Conservation (phyloP, 2,797 vertebrate genomes). For the Hydrocynus forskahlii region DNA sequence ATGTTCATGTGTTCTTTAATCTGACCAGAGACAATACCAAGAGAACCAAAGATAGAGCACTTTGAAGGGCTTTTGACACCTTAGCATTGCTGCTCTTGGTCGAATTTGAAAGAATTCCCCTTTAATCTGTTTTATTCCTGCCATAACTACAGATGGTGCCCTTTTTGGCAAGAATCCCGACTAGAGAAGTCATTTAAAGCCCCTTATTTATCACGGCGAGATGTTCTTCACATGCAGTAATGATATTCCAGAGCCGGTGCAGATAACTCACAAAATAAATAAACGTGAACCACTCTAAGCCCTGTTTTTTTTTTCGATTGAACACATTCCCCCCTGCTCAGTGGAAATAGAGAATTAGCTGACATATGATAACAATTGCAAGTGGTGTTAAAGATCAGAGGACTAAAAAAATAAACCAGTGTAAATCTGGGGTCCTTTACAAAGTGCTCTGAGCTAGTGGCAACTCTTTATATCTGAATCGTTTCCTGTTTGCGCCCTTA, state of each 20-base stretch:
- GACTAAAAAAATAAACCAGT: constrained; percentile 77
- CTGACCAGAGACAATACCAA: constrained; percentile 65
- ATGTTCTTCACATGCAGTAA: not conserved
- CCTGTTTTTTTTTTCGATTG: constrained; percentile 52
- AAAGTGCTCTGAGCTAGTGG: constrained; percentile 68
- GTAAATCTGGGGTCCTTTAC: constrained; percentile 76
- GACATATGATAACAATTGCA: constrained; percentile 78
- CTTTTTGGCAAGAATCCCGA: constrained; percentile 4
- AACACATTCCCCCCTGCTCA: constrained; percentile 63
- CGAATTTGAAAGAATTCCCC: constrained; percentile 39
- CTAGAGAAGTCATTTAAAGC: constrained; percentile 10
- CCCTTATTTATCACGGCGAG: constrained; percentile 23
- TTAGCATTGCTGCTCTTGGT: constrained; percentile 57
- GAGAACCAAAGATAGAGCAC: constrained; percentile 68
- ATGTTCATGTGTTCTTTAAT: constrained; percentile 63
- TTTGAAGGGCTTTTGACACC: constrained; percentile 68
- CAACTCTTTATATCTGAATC: constrained; percentile 54
- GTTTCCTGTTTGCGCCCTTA: constrained; percentile 75
- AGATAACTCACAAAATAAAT: constrained; percentile 10
- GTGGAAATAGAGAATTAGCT: constrained; percentile 78
- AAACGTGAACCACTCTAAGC: not conserved
- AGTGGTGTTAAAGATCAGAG: constrained; percentile 66
- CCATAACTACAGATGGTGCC: constrained; percentile 35
- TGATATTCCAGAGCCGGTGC: not conserved
- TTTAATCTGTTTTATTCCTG: constrained; percentile 31